Evolutionary conservation across 1,140 invertebrate genomes (phyloP).

Genomic region (Thrips palmi): DNA sequence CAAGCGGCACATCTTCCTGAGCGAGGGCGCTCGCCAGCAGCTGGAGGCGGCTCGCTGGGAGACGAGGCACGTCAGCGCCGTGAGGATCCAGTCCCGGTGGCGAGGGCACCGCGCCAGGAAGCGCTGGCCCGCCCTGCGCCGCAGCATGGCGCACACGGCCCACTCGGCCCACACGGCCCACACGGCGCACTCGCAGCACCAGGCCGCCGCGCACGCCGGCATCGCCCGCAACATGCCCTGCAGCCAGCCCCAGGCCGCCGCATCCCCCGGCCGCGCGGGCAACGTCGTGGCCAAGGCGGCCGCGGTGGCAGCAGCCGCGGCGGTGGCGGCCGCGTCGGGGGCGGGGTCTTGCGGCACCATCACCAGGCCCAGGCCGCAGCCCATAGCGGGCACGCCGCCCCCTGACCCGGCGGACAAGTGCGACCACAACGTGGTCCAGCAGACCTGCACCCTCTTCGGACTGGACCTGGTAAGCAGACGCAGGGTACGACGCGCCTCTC

Average conservation of each 20-base stretch:
- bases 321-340: too few relatives aligned
- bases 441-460: slow-evolving; percentile 76
- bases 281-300: slow-evolving; percentile 16
- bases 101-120: slow-evolving; percentile 54
- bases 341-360: too few relatives aligned
- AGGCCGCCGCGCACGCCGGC: too few relatives aligned
- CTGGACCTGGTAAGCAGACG: slow-evolving; percentile 63
- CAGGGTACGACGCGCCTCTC: too few relatives aligned
- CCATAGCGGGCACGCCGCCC: slow-evolving; percentile 68
- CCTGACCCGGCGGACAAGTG: slow-evolving; percentile 44
- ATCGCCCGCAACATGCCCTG: too few relatives aligned
- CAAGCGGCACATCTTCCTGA: slow-evolving; percentile 78
- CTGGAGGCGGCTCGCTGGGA: slow-evolving; percentile 50
- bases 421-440: slow-evolving; percentile 69
- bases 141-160: slow-evolving; percentile 18
- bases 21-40: slow-evolving; percentile 79
- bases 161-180: too few relatives aligned
- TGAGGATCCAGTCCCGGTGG: slow-evolving; percentile 60
- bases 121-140: slow-evolving; percentile 42
- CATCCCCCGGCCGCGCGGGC: slow-evolving; percentile 1
- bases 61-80: slow-evolving; percentile 54
- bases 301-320: slow-evolving; percentile 26
- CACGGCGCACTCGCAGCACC: too few relatives aligned
- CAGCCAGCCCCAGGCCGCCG: slow-evolving; percentile 13
- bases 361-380: slow-evolving; percentile 51